These are phyloP conservation scores for Ashinkailepas kermadecensis DNA, from an alignment of 2,888 invertebrate species.

Conservation along the genomic window DNA sequence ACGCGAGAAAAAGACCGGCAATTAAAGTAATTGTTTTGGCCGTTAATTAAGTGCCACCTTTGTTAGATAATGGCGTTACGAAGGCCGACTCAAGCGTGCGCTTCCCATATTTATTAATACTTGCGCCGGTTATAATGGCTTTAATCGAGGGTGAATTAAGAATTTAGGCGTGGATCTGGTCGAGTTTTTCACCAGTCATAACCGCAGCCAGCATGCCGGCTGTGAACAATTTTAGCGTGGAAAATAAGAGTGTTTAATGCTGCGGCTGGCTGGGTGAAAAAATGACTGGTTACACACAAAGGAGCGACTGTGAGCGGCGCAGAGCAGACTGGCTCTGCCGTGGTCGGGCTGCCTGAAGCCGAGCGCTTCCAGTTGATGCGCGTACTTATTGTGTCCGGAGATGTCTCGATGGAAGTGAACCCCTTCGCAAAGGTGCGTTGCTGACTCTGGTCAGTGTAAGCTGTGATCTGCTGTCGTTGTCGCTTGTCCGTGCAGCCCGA, in stretches of 20 bases:
- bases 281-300: background rate
- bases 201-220: background rate
- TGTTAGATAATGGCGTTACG: background rate
- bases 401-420: too few relatives aligned
- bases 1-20: background rate
- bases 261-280: background rate
- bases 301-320: background rate
- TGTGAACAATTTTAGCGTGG: background rate
- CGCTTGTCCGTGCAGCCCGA: too few relatives aligned
- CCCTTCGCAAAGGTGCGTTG: too few relatives aligned
- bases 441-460: too few relatives aligned
- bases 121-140: slow-evolving; percentile 4
- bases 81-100: background rate
- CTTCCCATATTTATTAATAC: slow-evolving; percentile 1
- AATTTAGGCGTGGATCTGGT: background rate
- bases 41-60: slow-evolving; percentile 17
- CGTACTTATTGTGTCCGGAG: too few relatives aligned
- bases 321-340: too few relatives aligned
- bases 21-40: slow-evolving; percentile 23
- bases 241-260: slow-evolving; percentile 13
- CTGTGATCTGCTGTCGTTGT: too few relatives aligned
- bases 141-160: slow-evolving; percentile 9
- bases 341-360: too few relatives aligned
- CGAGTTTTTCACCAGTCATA: background rate
- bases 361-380: too few relatives aligned